Base-by-base conservation (phyloP, 2,113 vertebrate species). In the Nerophis lumbriciformis region DNA sequence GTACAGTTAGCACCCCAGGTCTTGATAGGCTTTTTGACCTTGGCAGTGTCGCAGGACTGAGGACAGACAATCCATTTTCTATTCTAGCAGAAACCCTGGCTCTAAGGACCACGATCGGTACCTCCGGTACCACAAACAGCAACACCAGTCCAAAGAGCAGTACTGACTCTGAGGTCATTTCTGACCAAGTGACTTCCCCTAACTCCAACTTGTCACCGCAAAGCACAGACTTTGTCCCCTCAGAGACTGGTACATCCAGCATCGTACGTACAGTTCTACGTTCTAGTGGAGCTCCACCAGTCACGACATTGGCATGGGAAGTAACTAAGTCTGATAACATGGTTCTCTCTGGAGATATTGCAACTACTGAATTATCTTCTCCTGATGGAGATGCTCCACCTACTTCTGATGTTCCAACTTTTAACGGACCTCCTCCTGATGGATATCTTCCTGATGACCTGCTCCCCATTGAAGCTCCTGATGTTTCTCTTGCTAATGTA, bases 151-250 rank as follows among this genome's bases (percentile, higher is more conserved):
- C 61, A 35, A 53, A 48, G 48, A 44, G 5, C 28, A 64, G 28
- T n/a, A 45, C 48, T 70, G 71, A 80, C 67, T 53, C 51, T 57
- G 36, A 67, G 50, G 71, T 67, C 55, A 50, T 54, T 66, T 79
- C 60, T 69, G 70, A 75, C 70, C 38, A 63, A 69, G 69, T 71
- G 72, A 76, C 70, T 68, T 50, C 65, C 9, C 60, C 45, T 72
- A 72, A 73, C 63, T 50, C 64, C 70, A 68, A 60, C 48, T 56
- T 59, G 37, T 64, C 73, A 76, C 37, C 55, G 59, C 72, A 73
- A 59, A 69, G 13, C 56, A 59, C 68, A 68, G 70, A 74, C 75
- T 52, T 50, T 11, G 5, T 13, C 45, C 47, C 48, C 42, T 62
- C 58, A 59, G 53, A 39, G 55, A 71, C 53, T 55, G 49, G 12